Conservation (phyloP, 2,888 invertebrate genomes). For the Suillia variegata region DNA sequence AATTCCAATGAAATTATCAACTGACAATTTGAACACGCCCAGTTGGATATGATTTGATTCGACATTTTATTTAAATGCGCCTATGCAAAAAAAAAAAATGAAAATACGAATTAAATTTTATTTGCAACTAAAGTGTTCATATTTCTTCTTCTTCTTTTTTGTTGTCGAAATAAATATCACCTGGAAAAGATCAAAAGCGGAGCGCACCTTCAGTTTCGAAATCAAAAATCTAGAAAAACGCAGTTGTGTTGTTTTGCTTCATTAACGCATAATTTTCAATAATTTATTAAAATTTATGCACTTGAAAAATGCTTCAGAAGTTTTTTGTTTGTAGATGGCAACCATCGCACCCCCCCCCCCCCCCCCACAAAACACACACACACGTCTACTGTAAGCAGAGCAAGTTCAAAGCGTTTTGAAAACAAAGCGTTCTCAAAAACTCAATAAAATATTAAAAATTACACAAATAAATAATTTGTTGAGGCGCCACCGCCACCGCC, state of each 20-base stretch:
- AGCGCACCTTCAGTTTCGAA: too few relatives aligned
- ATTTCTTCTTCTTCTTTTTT: too few relatives aligned
- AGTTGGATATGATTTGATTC: slow-evolving; percentile 4
- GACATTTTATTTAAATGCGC: too few relatives aligned
- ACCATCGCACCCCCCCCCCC: too few relatives aligned
- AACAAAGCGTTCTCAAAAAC: background rate
- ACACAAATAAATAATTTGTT: slow-evolving; percentile 36
- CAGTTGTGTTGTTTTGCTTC: slow-evolving; percentile 23
- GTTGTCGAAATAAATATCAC: too few relatives aligned
- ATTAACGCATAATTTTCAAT: slow-evolving; percentile 35
- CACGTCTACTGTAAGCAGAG: too few relatives aligned
- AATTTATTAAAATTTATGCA: slow-evolving; percentile 38
- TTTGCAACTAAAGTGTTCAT: too few relatives aligned
- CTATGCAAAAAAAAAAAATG: too few relatives aligned
- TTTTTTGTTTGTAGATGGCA: background rate
- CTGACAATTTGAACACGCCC: slow-evolving; percentile 17
- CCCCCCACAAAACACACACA: background rate
- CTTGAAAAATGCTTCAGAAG: slow-evolving; percentile 8
- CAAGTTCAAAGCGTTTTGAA: slow-evolving; percentile 45
- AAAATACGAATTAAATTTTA: too few relatives aligned
- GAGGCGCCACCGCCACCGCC: slow-evolving; percentile 37
- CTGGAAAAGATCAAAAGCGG: slow-evolving; percentile 14
- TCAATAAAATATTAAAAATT: slow-evolving; percentile 54
- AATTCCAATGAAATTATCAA: slow-evolving; percentile 25
- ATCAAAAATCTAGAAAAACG: background rate